These are phyloP conservation scores for Oreocharis arfaki DNA, from an alignment of 2,113 vertebrate species.

Conservation along the genomic window DNA sequence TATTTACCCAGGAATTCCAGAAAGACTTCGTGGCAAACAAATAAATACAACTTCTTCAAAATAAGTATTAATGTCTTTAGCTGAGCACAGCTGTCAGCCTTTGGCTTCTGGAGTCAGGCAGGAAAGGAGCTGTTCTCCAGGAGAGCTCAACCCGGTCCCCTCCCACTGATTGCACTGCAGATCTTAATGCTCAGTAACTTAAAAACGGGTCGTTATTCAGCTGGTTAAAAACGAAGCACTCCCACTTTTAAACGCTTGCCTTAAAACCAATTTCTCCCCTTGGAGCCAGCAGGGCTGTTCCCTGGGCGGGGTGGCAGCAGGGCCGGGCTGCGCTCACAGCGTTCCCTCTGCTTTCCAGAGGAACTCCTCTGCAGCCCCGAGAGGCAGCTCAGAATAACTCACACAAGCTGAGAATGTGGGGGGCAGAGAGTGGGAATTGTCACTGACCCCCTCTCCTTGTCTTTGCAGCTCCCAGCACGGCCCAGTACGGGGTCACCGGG, in stretches of 20 bases:
- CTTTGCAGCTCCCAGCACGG: conserved; percentile 92
- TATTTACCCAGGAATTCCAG: background rate
- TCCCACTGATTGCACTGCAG: background rate
- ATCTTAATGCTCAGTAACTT: background rate
- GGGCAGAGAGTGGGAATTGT: background rate
- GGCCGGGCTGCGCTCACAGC: background rate
- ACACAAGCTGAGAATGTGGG: background rate
- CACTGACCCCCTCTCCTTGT: conserved; percentile 62
- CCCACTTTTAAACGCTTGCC: background rate
- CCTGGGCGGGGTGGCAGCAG: accelerated
- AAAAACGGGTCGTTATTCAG: background rate
- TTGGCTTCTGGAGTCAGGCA: background rate
- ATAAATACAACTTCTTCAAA: background rate
- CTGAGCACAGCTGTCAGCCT: background rate
- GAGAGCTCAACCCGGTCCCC: background rate
- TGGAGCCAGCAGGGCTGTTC: background rate
- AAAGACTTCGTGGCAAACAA: background rate
- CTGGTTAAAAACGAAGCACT: background rate
- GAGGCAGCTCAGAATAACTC: background rate
- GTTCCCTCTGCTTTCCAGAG: background rate
- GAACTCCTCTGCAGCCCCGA: background rate
- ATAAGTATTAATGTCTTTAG: background rate
- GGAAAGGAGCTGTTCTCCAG: background rate
- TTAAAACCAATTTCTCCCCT: background rate
- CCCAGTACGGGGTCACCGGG: conserved; percentile 91